Base-by-base conservation (phyloP, 2,888 invertebrate genomes). In the Zygogramma bicolorata region DNA sequence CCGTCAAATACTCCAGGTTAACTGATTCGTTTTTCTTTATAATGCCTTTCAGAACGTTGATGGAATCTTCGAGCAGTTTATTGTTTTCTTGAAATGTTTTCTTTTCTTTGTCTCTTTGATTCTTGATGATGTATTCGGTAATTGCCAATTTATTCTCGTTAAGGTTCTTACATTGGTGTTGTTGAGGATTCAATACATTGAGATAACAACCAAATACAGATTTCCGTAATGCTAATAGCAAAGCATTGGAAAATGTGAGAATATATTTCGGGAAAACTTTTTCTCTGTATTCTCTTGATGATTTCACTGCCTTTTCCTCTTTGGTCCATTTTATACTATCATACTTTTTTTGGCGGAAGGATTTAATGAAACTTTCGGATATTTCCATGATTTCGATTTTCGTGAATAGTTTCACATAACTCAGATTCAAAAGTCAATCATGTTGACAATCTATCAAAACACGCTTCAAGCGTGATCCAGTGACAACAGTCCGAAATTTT, bases 141-240 rank as follows among this genome's bases (percentile, higher is more conserved):
- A 85, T 82, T 13, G 70, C 77, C 25, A 84, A 61, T 77, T 85
- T 85, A 34, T 81, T 82, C 15, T 79, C 76, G 59, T 85, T 84
- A 3, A 82, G 57, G 18, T 66, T 59, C 22, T 71, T 67, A 60
- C 82, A 76, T 61, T 84, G 84, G 13, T 70, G 40, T 71, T 85
- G 84, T 18, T 77, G 77, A 10, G 61, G 53, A 68, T 85, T 85
- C 63, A 82, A 80, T 38, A 72, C 65, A 53, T 82, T 74, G 49
- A 86, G 68, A 66, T 82, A 85, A n/a, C 77, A 74, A 27, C 86
- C 85, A 38, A 85, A 82, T 20, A 82, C 68, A 2, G 84, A 84
- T 38, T 71, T 75, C 31, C 70, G 58, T 3, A 78, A 46, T 61
- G 68, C 75, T 15, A 65, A 31, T 1, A 71, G 13, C 6, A 80